Evolutionary conservation across 2,113 vertebrate genomes (phyloP).

Genomic region (Antechinus flavipes): DNA sequence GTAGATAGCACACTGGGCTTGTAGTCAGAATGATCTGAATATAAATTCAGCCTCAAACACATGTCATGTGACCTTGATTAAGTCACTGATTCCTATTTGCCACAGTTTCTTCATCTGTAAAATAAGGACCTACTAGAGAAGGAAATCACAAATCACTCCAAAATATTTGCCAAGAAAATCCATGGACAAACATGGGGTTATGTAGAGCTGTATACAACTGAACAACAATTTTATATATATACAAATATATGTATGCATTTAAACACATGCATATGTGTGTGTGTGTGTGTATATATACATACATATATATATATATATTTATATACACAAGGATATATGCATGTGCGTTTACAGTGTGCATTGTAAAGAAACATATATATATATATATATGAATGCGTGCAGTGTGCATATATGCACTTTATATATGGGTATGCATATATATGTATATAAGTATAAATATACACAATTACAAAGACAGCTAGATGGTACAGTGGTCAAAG

Average conservation of each 20-base stretch:
- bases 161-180: background rate
- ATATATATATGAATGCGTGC: too few relatives aligned
- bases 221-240: background rate
- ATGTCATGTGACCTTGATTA: background rate
- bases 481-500: too few relatives aligned
- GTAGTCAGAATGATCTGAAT: background rate
- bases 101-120: background rate
- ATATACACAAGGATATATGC: background rate
- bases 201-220: background rate
- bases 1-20: background rate
- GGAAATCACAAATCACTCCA: background rate
- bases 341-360: background rate
- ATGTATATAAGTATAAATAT: background rate
- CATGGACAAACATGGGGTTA: background rate
- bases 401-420: background rate
- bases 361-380: background rate
- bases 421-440: too few relatives aligned
- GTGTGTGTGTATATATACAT: background rate
- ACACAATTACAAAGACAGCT: too few relatives aligned
- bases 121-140: background rate
- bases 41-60: background rate
- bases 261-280: background rate
- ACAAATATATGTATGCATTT: background rate
- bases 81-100: background rate
- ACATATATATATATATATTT: background rate